Evolutionary conservation across 2,113 vertebrate genomes (phyloP), one percentile per base, ranked within the genome.

Genomic region (Colaptes auratus): DNA sequence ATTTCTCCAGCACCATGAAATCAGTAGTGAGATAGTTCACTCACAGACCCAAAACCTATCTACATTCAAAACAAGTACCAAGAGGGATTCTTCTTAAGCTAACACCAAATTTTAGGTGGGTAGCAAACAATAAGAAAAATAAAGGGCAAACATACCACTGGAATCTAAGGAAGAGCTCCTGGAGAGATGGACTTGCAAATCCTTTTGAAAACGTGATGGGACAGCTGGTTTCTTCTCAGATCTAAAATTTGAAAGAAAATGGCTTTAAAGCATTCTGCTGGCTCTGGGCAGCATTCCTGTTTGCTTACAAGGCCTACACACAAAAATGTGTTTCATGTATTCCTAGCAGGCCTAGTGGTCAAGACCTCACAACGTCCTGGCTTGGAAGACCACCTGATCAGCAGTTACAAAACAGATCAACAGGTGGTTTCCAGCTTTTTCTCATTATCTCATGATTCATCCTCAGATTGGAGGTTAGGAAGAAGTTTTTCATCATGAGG

Each of bases 141-240:
- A 66, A 61, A 44, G 27, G 53, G 33, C 74, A 89, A 93, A 97
- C 92, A 55, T 97, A 98, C 98, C 98, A 77, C 88, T 97, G 70
- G 92, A 94, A 86, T 98, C 98, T 82, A 79, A 60, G 33, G 95
- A 61, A 86, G 86, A 95, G 35, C 93, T 92, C 91, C 94, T 97
- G 74, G 97, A 96, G 15, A 96, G 87, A 53, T 97, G 96, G 86
- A 96, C 96, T 66, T 96, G 96, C 48, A 96, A 88, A 30, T 97
- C 97, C 81, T 96, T 97, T 70, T 97, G 98, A 89, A 97, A 96
- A 35, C 97, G 93, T 60, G 97, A 95, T 33, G 96, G 95, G 70
- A 97, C 88, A 77, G 96, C 93, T 66, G 93, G 72, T 90, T 96
- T 98, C 86, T 97, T 97, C 56, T 95, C 97, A 95, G 97, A 82